These are phyloP conservation scores for Pseudomyrmex concolor DNA, from an alignment of 1,140 invertebrate species.

Conservation along the genomic window DNA sequence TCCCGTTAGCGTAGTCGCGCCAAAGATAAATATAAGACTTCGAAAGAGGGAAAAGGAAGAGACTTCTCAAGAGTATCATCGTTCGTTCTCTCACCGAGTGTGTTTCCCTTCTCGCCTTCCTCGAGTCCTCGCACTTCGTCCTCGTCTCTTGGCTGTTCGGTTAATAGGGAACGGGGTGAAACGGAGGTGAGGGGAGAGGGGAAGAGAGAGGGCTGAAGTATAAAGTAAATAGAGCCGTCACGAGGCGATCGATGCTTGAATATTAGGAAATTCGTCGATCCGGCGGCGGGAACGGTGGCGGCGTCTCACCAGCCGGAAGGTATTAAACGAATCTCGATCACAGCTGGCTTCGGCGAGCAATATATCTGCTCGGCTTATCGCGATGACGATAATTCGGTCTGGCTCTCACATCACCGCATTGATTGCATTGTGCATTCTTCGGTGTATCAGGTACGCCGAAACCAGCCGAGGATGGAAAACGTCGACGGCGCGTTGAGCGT, in stretches of 20 bases:
- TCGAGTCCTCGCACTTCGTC: neutral
- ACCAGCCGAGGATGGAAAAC: neutral
- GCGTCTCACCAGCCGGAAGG: slow-evolving; percentile 25
- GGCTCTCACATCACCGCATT: slow-evolving; percentile 37
- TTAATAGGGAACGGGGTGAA: neutral
- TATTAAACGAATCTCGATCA: slow-evolving; percentile 48
- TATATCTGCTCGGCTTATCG: slow-evolving; percentile 42
- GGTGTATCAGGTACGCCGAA: slow-evolving; percentile 34
- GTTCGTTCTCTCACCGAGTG: neutral
- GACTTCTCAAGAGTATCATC: neutral
- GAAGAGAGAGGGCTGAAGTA: neutral
- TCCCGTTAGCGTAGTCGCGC: slow-evolving; percentile 16
- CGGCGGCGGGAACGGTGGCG: neutral
- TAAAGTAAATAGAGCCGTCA: slow-evolving; percentile 52
- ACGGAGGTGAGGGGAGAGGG: neutral
- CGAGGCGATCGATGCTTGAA: slow-evolving; percentile 34
- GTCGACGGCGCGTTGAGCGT: neutral
- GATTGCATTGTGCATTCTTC: slow-evolving; percentile 55
- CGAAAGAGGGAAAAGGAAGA: neutral
- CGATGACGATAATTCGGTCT: slow-evolving; percentile 49
- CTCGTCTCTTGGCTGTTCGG: neutral
- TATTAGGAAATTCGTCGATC: slow-evolving; percentile 64
- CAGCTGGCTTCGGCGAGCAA: slow-evolving; percentile 10
- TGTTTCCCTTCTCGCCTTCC: neutral
- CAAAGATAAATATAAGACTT: slow-evolving; percentile 56